phyloP scores from a whole-genome alignment of 2,797 vertebrate genomes.

The Typhlichthys eigenmanni region DNA sequence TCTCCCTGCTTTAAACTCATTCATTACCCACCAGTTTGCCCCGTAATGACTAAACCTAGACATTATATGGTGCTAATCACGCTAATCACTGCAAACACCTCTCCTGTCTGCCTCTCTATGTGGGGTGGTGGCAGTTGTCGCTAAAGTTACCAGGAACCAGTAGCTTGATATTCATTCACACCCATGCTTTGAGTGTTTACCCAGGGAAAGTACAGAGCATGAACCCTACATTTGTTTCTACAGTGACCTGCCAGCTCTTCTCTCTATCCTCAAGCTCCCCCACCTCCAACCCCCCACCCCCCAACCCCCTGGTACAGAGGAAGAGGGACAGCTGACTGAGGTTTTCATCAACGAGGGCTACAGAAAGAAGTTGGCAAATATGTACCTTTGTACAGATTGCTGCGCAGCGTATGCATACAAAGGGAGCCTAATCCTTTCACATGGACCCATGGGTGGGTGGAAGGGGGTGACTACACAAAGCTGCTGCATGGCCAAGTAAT shows the following conservation, averaged over 20 bases:
- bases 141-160: not conserved
- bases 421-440: slow-evolving; percentile 45
- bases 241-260: slow-evolving; percentile 15
- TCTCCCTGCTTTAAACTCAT: slow-evolving; percentile 53
- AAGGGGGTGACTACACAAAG: slow-evolving; percentile 35
- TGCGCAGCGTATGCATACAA: slow-evolving; percentile 57
- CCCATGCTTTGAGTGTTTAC: slow-evolving; percentile 37
- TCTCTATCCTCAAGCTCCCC: slow-evolving; percentile 3
- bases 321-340: slow-evolving; percentile 58
- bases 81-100: slow-evolving; percentile 21
- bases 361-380: slow-evolving; percentile 70
- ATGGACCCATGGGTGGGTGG: slow-evolving; percentile 14
- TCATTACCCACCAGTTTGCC: slow-evolving; percentile 65
- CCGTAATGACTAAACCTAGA: slow-evolving; percentile 52
- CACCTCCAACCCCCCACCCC: slow-evolving; percentile 15
- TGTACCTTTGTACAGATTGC: slow-evolving; percentile 72
- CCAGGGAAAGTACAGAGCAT: slow-evolving; percentile 28
- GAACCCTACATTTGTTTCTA: slow-evolving; percentile 40
- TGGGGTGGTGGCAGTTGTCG: slow-evolving; percentile 27
- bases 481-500: slow-evolving; percentile 27
- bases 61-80: slow-evolving; percentile 31
- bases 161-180: slow-evolving; percentile 43
- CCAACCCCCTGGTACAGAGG: slow-evolving; percentile 32
- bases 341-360: slow-evolving; percentile 64
- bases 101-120: slow-evolving; percentile 19